A percentile compares a stretch with the other conserved stretches of the same genome.
phyloP scores from a whole-genome alignment of 2,797 vertebrate species.

The Acipenser oxyrinchus region DNA sequence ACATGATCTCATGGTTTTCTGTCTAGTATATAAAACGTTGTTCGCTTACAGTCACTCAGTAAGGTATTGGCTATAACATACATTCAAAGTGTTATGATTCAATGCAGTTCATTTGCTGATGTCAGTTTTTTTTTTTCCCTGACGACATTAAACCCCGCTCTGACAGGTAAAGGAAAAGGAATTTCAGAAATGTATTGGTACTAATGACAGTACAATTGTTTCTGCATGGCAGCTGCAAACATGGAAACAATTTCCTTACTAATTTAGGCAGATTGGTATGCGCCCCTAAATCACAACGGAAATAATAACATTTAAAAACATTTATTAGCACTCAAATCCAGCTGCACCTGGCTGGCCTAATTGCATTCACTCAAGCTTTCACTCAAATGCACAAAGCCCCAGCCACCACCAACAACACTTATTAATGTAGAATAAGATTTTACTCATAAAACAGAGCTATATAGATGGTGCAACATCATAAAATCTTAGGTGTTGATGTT shows the following conservation, averaged over 20 bases:
- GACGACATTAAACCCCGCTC: neutral
- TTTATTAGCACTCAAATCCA: constrained; percentile 74
- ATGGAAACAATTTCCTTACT: constrained; percentile 59
- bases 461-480: constrained; percentile 64
- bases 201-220: constrained; percentile 10
- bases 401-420: constrained; percentile 70
- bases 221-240: constrained; percentile 46
- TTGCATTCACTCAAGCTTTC: constrained; percentile 73
- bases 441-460: constrained; percentile 70
- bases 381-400: constrained; percentile 59
- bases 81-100: neutral
- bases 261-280: constrained; percentile 64
- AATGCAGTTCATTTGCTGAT: neutral
- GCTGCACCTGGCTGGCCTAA: constrained; percentile 92
- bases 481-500: constrained; percentile 63
- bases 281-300: constrained; percentile 74
- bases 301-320: constrained; percentile 91
- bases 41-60: no score
- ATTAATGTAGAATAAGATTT: constrained; percentile 72
- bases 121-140: neutral
- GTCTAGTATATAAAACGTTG: no score
- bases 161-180: constrained; percentile 2
- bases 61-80: no score
- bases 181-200: neutral
- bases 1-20: no score